Evolutionary conservation across 2,888 invertebrate species (phyloP).

Genomic region (Macrophya alboannulata): DNA sequence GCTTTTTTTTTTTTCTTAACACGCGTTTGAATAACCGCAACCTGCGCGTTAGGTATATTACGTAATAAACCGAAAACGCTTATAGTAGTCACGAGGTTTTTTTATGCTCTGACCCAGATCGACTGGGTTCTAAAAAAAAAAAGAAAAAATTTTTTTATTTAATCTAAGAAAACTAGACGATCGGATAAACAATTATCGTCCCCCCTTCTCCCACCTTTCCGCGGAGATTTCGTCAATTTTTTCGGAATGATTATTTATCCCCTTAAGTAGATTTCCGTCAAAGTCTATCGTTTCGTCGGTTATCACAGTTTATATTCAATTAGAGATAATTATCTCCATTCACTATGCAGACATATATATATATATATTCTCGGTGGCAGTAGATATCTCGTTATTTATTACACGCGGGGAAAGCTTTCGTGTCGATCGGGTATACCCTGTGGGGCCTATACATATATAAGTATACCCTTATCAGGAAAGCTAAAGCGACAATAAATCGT

Average conservation of each 20-base stretch:
- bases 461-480: background rate
- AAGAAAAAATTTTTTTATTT: no score
- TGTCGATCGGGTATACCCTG: background rate
- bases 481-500: background rate
- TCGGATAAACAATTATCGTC: no score
- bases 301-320: conserved; percentile 11
- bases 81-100: background rate
- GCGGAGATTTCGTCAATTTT: no score
- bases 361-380: background rate
- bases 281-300: background rate
- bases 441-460: no score
- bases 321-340: background rate
- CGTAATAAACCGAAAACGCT: background rate
- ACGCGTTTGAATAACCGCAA: background rate
- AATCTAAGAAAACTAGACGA: no score
- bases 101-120: background rate
- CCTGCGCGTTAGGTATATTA: background rate
- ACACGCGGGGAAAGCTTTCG: background rate
- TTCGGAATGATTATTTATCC: no score
- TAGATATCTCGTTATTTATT: background rate
- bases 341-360: background rate
- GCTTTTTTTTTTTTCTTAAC: background rate
- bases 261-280: background rate
- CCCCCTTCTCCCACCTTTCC: no score
- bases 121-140: no score